Conservation (phyloP, 2,113 vertebrate genomes). For the Sterna hirundo region DNA sequence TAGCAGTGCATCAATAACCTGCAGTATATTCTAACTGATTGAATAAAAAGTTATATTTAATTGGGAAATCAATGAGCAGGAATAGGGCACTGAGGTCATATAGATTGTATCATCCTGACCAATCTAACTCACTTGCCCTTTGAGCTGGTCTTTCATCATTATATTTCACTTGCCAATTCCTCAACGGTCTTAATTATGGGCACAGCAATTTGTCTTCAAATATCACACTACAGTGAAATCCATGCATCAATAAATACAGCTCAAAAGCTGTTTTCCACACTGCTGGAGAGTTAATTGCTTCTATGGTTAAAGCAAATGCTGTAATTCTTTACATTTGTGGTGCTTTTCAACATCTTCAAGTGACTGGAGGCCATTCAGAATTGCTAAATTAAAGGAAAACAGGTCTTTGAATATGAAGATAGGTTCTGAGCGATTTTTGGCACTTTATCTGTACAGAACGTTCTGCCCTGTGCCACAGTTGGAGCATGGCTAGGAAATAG, state of each 20-base stretch:
- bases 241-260: conserved; percentile 78
- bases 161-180: conserved; percentile 73
- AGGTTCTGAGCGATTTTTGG: not conserved
- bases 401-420: not conserved
- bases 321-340: conserved; percentile 63
- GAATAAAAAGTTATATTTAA: conserved; percentile 75
- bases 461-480: not conserved
- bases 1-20: conserved; percentile 63
- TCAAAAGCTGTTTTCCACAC: conserved; percentile 76
- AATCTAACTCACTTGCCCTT: conserved; percentile 66
- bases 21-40: conserved; percentile 65
- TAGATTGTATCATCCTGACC: conserved; percentile 65
- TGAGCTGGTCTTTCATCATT: conserved; percentile 71
- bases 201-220: conserved; percentile 78
- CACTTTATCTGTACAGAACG: conserved; percentile 39
- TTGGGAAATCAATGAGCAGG: conserved; percentile 73
- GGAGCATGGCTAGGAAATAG: not conserved
- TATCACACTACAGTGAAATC: conserved; percentile 76
- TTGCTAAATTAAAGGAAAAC: conserved; percentile 36
- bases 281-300: conserved; percentile 77
- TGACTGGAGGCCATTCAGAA: not conserved
- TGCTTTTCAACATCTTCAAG: conserved; percentile 57
- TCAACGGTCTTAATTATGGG: conserved; percentile 73
- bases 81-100: conserved; percentile 64
- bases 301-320: conserved; percentile 62